These are phyloP conservation scores for Panthera uncia DNA, from an alignment of 2,113 vertebrate genomes.

Conservation along the genomic window DNA sequence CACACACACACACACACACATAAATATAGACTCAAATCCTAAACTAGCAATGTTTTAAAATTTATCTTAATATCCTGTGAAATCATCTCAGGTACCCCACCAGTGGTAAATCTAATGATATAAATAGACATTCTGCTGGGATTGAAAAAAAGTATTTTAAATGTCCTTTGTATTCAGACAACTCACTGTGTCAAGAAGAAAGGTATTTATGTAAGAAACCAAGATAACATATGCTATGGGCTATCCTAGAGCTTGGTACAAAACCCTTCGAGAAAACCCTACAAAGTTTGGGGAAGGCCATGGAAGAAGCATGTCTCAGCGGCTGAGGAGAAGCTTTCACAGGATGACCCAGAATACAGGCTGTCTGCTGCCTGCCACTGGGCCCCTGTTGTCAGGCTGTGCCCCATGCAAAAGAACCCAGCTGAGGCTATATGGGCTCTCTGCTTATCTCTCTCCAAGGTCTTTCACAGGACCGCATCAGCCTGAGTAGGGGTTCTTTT, in stretches of 20 bases:
- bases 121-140: neutral
- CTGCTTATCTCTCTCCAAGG: accelerated
- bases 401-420: neutral
- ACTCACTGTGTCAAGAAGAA: neutral
- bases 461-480: neutral
- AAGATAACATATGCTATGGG: neutral
- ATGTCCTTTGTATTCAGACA: neutral
- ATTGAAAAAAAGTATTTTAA: neutral
- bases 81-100: neutral
- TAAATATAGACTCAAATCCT: neutral
- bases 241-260: neutral
- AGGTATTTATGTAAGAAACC: neutral
- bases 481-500: neutral
- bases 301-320: neutral
- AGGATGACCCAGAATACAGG: neutral
- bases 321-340: neutral
- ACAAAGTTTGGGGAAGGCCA: neutral
- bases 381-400: neutral
- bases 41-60: neutral
- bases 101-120: neutral
- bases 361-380: neutral
- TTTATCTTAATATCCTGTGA: neutral
- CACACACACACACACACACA: neutral
- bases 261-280: neutral
- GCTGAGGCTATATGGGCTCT: accelerated